Conservation (phyloP, 2,888 invertebrate species). For the Phyto melanocephala region DNA sequence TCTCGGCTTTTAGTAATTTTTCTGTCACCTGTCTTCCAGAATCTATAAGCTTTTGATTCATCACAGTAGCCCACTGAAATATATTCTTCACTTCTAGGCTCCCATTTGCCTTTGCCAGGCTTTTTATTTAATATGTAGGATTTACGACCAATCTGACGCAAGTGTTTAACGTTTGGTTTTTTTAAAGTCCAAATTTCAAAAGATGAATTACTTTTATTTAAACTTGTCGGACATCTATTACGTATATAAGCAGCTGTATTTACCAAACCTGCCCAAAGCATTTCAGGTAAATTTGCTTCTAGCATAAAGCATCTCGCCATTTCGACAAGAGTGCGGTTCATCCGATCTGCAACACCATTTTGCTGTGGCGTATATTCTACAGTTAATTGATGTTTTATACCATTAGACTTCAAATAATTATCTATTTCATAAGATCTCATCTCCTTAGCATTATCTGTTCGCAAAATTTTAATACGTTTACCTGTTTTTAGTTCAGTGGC, state of each 20-base stretch:
- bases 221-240: not conserved
- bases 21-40: no score
- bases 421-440: not conserved
- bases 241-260: no score
- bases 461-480: not conserved
- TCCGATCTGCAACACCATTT: not conserved
- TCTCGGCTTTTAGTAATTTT: no score
- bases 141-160: no score
- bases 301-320: not conserved
- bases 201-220: not conserved
- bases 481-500: not conserved
- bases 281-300: not conserved
- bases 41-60: no score
- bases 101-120: no score
- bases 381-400: not conserved
- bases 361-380: not conserved
- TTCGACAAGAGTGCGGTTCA: not conserved
- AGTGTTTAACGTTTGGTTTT: not conserved
- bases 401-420: not conserved
- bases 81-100: no score
- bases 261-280: not conserved
- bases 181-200: not conserved
- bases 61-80: no score
- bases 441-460: not conserved
- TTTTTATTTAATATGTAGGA: no score